Evolutionary conservation across 2,888 invertebrate genomes (phyloP).

Genomic region (Helleia helle): DNA sequence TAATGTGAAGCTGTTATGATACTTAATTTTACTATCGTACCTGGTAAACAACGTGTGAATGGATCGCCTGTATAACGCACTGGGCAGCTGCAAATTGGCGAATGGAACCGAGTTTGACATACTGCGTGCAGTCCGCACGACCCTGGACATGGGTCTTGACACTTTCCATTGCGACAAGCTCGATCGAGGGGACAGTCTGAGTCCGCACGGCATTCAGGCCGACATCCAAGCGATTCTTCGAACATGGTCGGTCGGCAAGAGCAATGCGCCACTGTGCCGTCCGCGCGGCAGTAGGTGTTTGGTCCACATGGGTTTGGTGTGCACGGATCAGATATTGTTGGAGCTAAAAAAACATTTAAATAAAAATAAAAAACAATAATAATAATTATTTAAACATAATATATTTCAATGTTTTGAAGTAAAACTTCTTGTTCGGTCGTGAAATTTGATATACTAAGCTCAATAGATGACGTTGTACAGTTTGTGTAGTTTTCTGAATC

Average conservation of each 20-base stretch:
- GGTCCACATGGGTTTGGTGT: slow-evolving; percentile 81
- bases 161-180: slow-evolving; percentile 78
- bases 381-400: too few species aligned
- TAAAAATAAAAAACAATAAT: slow-evolving; percentile 1
- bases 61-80: slow-evolving; percentile 82
- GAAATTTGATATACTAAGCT: too few species aligned
- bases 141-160: slow-evolving; percentile 82
- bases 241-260: slow-evolving; percentile 79
- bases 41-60: slow-evolving; percentile 77
- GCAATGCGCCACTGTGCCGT: slow-evolving; percentile 78
- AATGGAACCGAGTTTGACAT: slow-evolving; percentile 82
- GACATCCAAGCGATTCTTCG: slow-evolving; percentile 83
- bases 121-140: slow-evolving; percentile 83
- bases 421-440: too few species aligned
- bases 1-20: neutral
- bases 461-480: too few species aligned
- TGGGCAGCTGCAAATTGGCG: slow-evolving; percentile 84
- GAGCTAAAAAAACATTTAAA: slow-evolving; percentile 27
- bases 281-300: slow-evolving; percentile 79
- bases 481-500: too few species aligned
- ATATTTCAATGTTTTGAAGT: too few species aligned
- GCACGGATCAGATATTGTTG: slow-evolving; percentile 69
- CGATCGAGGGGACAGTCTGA: slow-evolving; percentile 77
- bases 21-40: slow-evolving; percentile 65
- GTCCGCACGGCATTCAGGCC: slow-evolving; percentile 83